Conservation (phyloP, 2,888 invertebrate species). For the Neria commutata region DNA sequence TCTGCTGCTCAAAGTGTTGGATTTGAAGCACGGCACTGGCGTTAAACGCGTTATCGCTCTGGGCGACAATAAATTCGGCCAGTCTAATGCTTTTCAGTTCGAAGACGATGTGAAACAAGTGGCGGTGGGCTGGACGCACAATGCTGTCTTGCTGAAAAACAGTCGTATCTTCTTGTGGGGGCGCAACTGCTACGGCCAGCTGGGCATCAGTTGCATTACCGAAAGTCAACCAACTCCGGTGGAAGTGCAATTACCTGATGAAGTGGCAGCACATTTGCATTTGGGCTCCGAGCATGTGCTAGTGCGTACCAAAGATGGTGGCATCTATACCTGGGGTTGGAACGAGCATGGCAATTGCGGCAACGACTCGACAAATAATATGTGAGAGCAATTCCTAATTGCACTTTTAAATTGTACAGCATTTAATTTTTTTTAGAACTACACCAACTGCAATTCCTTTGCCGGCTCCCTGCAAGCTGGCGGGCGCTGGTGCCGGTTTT, state of each 20-base stretch:
- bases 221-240: slow-evolving; percentile 52
- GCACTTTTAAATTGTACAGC: neutral
- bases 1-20: slow-evolving; percentile 56
- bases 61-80: slow-evolving; percentile 86
- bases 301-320: slow-evolving; percentile 69
- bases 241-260: slow-evolving; percentile 42
- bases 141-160: slow-evolving; percentile 68
- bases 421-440: slow-evolving; percentile 39
- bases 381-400: slow-evolving; percentile 44
- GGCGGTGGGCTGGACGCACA: slow-evolving; percentile 78
- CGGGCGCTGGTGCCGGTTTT: slow-evolving; percentile 59
- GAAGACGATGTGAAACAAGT: slow-evolving; percentile 67
- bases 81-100: slow-evolving; percentile 65
- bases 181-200: slow-evolving; percentile 79
- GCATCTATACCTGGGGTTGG: slow-evolving; percentile 84
- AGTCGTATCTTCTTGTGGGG: slow-evolving; percentile 78
- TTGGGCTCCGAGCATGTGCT: slow-evolving; percentile 83
- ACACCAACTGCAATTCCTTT: slow-evolving; percentile 47
- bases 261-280: slow-evolving; percentile 46
- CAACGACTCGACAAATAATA: slow-evolving; percentile 63
- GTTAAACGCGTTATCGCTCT: slow-evolving; percentile 67
- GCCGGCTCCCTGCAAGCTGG: slow-evolving; percentile 46
- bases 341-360: slow-evolving; percentile 90
- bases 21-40: slow-evolving; percentile 34
- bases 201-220: slow-evolving; percentile 64